Base-by-base conservation (phyloP, 2,888 invertebrate genomes). In the Caenorhabditis zanzibari region DNA sequence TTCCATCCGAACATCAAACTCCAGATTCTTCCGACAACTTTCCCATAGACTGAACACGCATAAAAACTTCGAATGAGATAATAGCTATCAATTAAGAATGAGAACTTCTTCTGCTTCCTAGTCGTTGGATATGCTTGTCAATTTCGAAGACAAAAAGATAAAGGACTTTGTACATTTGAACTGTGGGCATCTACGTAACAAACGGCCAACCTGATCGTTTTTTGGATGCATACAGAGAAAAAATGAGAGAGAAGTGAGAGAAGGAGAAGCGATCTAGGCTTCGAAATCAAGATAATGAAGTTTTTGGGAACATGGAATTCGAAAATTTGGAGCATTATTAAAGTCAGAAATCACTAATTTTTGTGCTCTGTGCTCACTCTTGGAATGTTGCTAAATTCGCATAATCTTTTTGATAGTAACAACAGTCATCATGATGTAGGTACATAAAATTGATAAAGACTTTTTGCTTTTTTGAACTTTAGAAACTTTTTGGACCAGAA, bases 101-200 rank as follows among this genome's bases (percentile, higher is more conserved):
- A 16, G 2, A 44, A 44, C 14, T 44, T 4, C 32, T 32, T 6
- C 4, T 32, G 32, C 44, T 44, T 6, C 41, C n/a, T n/a, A n/a
- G 16, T 41, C 41, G 41, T 41, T 44, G 44, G 44, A 44, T 44
- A 44, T 44, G 44, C 44, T 44, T 44, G 44, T 44, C 44, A 44
- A 44, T 44, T 14, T 19, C 19, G n/a, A 3, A 19, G 47, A 47
- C 19, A 47, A 12, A 12, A 19, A 47, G 19, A 47, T 47, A 54
- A 54, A 22, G 26, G 54, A 54, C 54, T 54, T 54, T 54, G 54
- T 54, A 54, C 54, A 54, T 54, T 54, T 54, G 54, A 54, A 54
- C 54, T 54, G 54, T 47, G 10, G 5, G 14, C 14, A 12, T 54
- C 26, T 54, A 54, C 54, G 24, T 22, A 54, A 54, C 24, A 24